Conservation (phyloP, 2,113 vertebrate genomes). For the Copsychus sechellarum region DNA sequence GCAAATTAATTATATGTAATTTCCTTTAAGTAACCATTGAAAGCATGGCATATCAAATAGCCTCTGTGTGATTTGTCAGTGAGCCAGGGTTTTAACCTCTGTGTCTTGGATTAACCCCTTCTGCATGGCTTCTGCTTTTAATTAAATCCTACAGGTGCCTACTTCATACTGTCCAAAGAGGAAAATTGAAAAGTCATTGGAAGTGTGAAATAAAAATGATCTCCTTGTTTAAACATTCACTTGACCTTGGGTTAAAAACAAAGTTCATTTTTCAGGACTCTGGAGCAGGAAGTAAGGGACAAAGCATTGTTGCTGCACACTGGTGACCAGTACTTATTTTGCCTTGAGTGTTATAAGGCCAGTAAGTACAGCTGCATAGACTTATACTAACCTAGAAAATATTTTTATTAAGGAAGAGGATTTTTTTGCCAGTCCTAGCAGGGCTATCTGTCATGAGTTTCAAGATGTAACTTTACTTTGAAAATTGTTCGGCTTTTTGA, state of each 20-base stretch:
- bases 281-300: background rate
- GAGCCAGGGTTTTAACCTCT: slow-evolving; percentile 16
- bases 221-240: background rate
- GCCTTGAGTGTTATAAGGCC: background rate
- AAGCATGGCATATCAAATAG: background rate
- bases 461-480: background rate
- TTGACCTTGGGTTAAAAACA: background rate
- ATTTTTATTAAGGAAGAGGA: background rate
- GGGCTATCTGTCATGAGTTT: background rate
- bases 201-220: background rate
- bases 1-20: slow-evolving; percentile 63
- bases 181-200: background rate
- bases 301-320: fast-evolving
- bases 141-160: background rate
- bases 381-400: background rate
- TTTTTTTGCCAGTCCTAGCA: background rate
- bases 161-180: background rate
- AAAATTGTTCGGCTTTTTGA: background rate
- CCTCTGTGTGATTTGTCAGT: slow-evolving; percentile 29
- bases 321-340: background rate
- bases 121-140: background rate
- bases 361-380: background rate
- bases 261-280: background rate
- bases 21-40: slow-evolving; percentile 54
- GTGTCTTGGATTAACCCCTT: background rate